phyloP scores from a whole-genome alignment of 1,140 invertebrate genomes.

The Scaptomyza graminum region DNA sequence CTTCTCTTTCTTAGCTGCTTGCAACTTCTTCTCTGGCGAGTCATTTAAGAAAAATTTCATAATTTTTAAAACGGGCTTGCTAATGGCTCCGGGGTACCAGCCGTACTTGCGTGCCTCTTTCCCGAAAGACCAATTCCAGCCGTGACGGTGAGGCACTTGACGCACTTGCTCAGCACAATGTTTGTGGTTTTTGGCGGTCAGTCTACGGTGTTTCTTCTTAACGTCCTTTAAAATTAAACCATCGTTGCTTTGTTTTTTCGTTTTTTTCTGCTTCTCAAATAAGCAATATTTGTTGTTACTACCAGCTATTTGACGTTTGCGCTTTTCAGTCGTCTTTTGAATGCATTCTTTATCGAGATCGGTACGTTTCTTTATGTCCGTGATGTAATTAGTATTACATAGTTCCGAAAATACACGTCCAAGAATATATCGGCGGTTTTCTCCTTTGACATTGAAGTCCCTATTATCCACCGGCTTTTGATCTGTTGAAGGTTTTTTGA shows the following conservation, averaged over 20 bases:
- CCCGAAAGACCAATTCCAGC: constrained; percentile 71
- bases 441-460: constrained; percentile 34
- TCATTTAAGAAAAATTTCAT: constrained; percentile 74
- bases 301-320: background rate
- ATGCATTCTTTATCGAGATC: constrained; percentile 52
- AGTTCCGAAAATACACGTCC: constrained; percentile 73
- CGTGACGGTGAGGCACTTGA: constrained; percentile 61
- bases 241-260: background rate
- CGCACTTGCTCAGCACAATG: constrained; percentile 43
- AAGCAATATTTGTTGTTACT: background rate
- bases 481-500: background rate
- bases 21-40: constrained; percentile 26
- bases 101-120: constrained; percentile 45
- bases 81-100: constrained; percentile 72
- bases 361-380: constrained; percentile 40
- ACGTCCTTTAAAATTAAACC: background rate
- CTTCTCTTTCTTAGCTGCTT: background rate
- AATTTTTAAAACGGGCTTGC: constrained; percentile 64
- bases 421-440: constrained; percentile 63
- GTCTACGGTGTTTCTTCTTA: background rate
- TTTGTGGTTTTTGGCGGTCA: constrained; percentile 39
- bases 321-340: background rate
- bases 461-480: constrained; percentile 46
- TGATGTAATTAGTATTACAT: constrained; percentile 65
- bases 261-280: background rate